Conservation (phyloP, 2,797 vertebrate species). For the Periophthalmus magnuspinnatus region DNA sequence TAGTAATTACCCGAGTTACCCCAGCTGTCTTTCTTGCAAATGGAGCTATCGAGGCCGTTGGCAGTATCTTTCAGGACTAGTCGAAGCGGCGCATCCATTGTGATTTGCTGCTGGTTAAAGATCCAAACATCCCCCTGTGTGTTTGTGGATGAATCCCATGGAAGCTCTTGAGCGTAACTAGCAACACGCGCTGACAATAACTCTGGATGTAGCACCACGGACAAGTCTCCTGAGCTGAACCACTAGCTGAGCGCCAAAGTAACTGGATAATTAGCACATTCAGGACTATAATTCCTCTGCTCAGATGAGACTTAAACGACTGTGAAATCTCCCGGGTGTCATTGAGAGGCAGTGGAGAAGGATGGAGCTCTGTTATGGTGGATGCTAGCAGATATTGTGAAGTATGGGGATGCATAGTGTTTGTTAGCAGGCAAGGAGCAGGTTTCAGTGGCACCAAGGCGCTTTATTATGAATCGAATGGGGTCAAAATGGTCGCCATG, state of each 20-base stretch:
- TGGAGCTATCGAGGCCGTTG: constrained; percentile 4
- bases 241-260: constrained; percentile 22
- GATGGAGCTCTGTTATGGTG: constrained; percentile 14
- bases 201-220: constrained; percentile 16
- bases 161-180: constrained; percentile 40
- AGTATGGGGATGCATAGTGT: neutral
- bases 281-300: constrained; percentile 48
- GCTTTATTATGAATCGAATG: neutral
- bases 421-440: constrained; percentile 1
- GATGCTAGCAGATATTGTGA: constrained; percentile 13
- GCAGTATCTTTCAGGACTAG: constrained; percentile 17
- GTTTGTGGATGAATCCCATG: constrained; percentile 35
- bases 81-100: constrained; percentile 24
- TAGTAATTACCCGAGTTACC: neutral
- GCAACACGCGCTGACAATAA: constrained; percentile 30
- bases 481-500: constrained; percentile 5
- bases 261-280: constrained; percentile 59
- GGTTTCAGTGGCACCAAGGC: neutral
- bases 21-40: neutral
- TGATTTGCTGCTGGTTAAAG: constrained; percentile 39
- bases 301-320: constrained; percentile 46
- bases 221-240: constrained; percentile 39
- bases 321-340: constrained; percentile 42
- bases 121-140: constrained; percentile 27
- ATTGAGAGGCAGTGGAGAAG: constrained; percentile 17